These are phyloP conservation scores for Ictalurus punctatus DNA, from an alignment of 2,113 vertebrate genomes.

Conservation along the genomic window DNA sequence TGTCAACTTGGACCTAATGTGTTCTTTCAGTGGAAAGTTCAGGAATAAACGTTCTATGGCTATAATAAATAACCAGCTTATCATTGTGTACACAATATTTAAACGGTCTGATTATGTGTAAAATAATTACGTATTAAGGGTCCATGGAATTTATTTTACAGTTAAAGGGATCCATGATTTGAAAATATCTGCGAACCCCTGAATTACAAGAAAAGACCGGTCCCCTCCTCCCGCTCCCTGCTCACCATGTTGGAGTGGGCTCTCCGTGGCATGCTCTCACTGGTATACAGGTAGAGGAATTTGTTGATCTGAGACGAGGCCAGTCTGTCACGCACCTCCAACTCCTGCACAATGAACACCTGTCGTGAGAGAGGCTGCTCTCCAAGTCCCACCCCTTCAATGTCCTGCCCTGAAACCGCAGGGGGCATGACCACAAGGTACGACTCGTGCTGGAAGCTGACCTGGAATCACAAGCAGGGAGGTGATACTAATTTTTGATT, in stretches of 20 bases:
- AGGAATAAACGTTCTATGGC: neutral
- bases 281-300: constrained; percentile 90
- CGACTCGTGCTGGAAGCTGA: constrained; percentile 90
- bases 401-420: constrained; percentile 61
- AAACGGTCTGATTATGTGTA: neutral
- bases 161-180: neutral
- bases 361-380: constrained; percentile 87
- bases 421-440: constrained; percentile 61
- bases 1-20: neutral
- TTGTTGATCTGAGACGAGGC: constrained; percentile 91
- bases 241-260: constrained; percentile 91
- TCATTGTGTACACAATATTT: neutral
- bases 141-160: neutral
- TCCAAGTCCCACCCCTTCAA: constrained; percentile 55
- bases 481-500: neutral
- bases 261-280: constrained; percentile 86
- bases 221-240: too few relatives aligned
- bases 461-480: constrained; percentile 65
- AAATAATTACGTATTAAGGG: neutral
- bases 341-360: constrained; percentile 90
- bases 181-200: neutral
- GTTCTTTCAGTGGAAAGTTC: neutral
- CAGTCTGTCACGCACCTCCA: constrained; percentile 86
- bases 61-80: neutral
- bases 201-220: neutral